Conservation (phyloP, 1,140 invertebrate species). For the Cydia fagiglandana region DNA sequence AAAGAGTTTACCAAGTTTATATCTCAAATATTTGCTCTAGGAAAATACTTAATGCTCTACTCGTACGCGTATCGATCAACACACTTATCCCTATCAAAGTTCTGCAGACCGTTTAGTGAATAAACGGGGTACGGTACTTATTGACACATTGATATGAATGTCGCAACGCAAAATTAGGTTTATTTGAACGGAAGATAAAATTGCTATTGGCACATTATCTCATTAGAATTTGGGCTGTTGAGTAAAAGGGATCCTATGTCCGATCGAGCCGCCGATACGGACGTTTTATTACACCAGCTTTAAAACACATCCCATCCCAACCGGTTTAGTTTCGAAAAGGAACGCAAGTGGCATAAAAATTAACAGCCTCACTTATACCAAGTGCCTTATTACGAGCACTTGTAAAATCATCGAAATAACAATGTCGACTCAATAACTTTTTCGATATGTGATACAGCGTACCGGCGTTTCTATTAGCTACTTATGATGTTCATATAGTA, state of each 20-base stretch:
- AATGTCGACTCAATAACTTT: background rate
- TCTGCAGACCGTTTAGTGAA: background rate
- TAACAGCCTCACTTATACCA: slow-evolving; percentile 56
- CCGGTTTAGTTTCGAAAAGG: slow-evolving; percentile 71
- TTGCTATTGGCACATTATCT: slow-evolving; percentile 23
- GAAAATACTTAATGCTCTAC: slow-evolving; percentile 2
- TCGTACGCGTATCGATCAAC: slow-evolving; percentile 3
- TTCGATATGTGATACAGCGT: background rate
- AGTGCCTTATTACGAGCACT: slow-evolving; percentile 28
- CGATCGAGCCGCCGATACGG: slow-evolving; percentile 68
- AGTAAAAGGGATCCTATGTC: slow-evolving; percentile 19
- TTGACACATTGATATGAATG: slow-evolving; percentile 29
- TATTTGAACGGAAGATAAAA: slow-evolving; percentile 23
- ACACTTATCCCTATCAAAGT: slow-evolving; percentile 20
- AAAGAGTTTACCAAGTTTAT: slow-evolving; percentile 5
- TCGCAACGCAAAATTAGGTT: slow-evolving; percentile 24
- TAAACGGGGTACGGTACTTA: slow-evolving; percentile 24
- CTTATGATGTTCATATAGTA: background rate
- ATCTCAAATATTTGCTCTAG: slow-evolving; percentile 10
- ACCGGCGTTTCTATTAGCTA: background rate
- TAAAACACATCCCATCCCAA: slow-evolving; percentile 57
- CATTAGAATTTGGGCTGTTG: slow-evolving; percentile 20
- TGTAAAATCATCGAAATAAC: slow-evolving; percentile 1
- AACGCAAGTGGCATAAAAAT: slow-evolving; percentile 69
- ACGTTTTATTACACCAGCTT: slow-evolving; percentile 72